Conservation (phyloP, 2,888 invertebrate genomes). For the Agrochola circellaris region DNA sequence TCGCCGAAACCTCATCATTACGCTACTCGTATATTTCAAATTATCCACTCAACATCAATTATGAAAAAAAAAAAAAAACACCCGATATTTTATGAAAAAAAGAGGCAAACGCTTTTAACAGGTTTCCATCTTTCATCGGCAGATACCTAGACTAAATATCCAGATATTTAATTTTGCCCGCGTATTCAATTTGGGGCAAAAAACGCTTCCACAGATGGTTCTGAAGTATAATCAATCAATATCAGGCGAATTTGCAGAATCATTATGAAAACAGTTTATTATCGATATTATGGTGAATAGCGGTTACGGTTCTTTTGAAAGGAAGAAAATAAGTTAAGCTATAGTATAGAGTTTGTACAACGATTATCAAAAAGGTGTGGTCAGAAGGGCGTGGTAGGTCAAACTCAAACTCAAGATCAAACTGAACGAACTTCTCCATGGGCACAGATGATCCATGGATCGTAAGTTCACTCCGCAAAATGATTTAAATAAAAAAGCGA, state of each 20-base stretch:
- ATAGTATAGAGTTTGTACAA: neutral
- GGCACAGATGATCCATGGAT: no score
- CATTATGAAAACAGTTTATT: slow-evolving; percentile 68
- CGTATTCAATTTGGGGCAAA: slow-evolving; percentile 59
- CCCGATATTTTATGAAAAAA: slow-evolving; percentile 14
- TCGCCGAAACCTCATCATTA: neutral
- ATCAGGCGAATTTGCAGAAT: slow-evolving; percentile 62
- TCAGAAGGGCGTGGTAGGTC: neutral
- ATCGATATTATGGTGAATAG: slow-evolving; percentile 44
- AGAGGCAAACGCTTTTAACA: slow-evolving; percentile 25
- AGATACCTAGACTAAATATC: slow-evolving; percentile 58
- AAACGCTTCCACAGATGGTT: slow-evolving; percentile 66
- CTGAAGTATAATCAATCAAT: slow-evolving; percentile 71
- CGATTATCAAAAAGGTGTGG: no score
- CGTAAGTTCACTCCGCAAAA: no score
- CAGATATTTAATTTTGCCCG: slow-evolving; percentile 62
- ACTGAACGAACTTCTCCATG: no score
- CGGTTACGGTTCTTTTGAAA: slow-evolving; percentile 25
- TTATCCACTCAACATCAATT: slow-evolving; percentile 37
- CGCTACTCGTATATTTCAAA: slow-evolving; percentile 27
- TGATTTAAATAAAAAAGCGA: no score
- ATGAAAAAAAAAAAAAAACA: slow-evolving; percentile 27
- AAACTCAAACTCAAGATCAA: no score
- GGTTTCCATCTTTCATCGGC: slow-evolving; percentile 50
- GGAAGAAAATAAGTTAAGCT: slow-evolving; percentile 35